Base-by-base conservation (phyloP, 1,140 invertebrate species). In the Rhyacophila brunnea region DNA sequence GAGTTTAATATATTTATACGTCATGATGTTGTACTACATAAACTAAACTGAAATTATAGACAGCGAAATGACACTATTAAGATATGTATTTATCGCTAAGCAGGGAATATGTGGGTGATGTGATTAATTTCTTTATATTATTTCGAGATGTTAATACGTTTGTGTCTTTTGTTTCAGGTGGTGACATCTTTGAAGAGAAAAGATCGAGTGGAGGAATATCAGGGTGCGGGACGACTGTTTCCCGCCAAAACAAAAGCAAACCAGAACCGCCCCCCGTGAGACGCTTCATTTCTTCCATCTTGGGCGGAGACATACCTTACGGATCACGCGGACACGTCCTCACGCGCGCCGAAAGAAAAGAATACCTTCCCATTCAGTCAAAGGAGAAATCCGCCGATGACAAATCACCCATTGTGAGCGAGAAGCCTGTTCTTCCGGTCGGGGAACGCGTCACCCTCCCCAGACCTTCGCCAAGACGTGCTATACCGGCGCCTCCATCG, bases 341-440 rank as follows among this genome's bases (percentile, higher is more conserved):
- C 18, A 91, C 88, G 15, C 80, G 87, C 66, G 88, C 88, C 2
- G 87, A 91, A 74, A 81, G 88, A 54, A 91, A 91, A 73, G 87
- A 89, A 68, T 91, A 90, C 71, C 81, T 87, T 28, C 83, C 86
- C n/a, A 76, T 83, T 10, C 69, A 71, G 7, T 71, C 74, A 18
- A 49, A 28, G 23, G 71, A 72, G 11, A 28, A 28, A 28, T 28
- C 23, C 23, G 23, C 23, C 23, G 23, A 28, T 9, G 23, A 28
- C 4, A 28, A 28, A 9, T 28, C 23, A 28, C 23, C 23, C 23
- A 28, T 28, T 28, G 23, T 28, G 23, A 28, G 23, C 23, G 23
- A 28, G 62, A 74, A 73, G 62, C 72, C 77, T 62, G 75, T 77
- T 63, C 78, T 76, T 62, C 60, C 76, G 48, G 70, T 71, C 36